Base-by-base conservation (phyloP, 2,888 invertebrate genomes). In the Habroteleia sp. region DNA sequence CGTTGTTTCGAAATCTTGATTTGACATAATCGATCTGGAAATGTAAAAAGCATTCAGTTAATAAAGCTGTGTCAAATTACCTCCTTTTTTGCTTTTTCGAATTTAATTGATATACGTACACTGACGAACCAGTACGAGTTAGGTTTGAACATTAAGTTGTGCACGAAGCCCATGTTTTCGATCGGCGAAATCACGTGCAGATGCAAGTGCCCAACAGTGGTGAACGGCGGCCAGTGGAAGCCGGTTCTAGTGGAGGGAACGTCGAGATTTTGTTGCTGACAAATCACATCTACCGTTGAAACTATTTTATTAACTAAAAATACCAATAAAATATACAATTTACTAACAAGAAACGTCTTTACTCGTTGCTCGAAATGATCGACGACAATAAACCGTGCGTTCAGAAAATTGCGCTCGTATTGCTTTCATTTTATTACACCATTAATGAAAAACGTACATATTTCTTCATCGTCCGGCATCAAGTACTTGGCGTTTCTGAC, bases 221-320 rank as follows among this genome's bases (percentile, higher is more conserved):
- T 92, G 88, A 97, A 97, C 0, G 97, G 97, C 0, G 97, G 97
- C 93, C 96, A 94, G 86, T 97, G 97, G 84, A 96, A 97, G 0
- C 97, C 97, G 35, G 93, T 90, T 42, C 92, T 89, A 8, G 86
- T 81, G 74, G 89, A 88, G 37, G 83, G 78, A 17, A 84, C 31
- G 76, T 90, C 82, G 1, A 89, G 90, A 31, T 90, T 90, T 77
- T 90, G 87, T 56, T 91, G 89, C 54, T 88, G 81, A n/a, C 92
- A 78, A 4, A 92, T 87, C 41, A 89, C 84, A 75, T 90, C 89
- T 3, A 91, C 91, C n/a, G 89, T 89, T 0, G 89, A 81, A 1
- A 94, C 89, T 90, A 97, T 91, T 81, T 91, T 92, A 37, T 92
- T 88, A 44, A 95, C 96, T 95, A 27, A 23, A 74, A 54, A n/a